A percentile compares a stretch with the other conserved stretches of the same genome.
Conservation (phyloP, 2,113 vertebrate genomes). For the Tyto alba region DNA sequence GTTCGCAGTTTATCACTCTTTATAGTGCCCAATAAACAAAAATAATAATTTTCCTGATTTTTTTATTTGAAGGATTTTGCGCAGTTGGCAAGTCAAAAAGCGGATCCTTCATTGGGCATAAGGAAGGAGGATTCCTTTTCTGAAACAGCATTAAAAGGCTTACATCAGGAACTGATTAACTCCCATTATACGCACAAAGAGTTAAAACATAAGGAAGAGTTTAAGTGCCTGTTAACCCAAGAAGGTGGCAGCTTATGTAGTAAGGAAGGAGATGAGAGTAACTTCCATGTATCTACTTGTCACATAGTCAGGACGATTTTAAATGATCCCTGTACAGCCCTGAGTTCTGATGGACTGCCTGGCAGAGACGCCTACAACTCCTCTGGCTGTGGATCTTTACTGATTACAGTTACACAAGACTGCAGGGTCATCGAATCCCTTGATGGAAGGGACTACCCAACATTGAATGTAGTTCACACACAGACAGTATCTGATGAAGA, state of each 20-base stretch:
- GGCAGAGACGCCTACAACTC: not conserved
- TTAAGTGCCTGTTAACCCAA: not conserved
- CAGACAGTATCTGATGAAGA: not conserved
- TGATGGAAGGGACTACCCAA: not conserved
- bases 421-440: not conserved
- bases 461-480: not conserved
- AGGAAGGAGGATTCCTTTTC: not conserved
- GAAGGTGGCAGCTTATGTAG: not conserved
- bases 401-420: constrained; percentile 29
- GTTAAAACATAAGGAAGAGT: not conserved
- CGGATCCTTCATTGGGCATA: not conserved
- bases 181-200: not conserved
- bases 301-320: not conserved
- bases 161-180: constrained; percentile 26
- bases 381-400: constrained; percentile 10
- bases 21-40: not conserved
- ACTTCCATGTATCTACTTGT: not conserved
- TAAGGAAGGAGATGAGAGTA: constrained; percentile 12
- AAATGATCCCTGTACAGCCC: constrained; percentile 5
- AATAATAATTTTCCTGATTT: not conserved
- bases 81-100: constrained; percentile 49
- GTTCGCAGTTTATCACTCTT: not conserved
- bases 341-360: not conserved
- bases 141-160: not conserved
- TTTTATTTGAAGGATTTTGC: constrained; percentile 64